These are phyloP conservation scores for Meteorus cinctellus DNA, from an alignment of 2,888 invertebrate species.

Conservation along the genomic window DNA sequence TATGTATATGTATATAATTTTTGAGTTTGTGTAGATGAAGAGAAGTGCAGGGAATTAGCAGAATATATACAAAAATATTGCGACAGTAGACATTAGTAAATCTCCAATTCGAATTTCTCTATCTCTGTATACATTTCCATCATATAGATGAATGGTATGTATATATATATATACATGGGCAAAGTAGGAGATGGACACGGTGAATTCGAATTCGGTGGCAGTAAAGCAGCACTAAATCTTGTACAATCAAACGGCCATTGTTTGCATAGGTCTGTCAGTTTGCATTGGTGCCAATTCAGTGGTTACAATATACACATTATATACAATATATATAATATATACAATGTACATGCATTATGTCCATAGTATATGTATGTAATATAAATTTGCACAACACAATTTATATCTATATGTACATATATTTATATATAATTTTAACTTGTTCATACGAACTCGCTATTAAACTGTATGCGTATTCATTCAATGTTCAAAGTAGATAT, in stretches of 20 bases:
- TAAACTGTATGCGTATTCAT: too few relatives aligned
- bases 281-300: conserved; percentile 61
- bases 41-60: too few relatives aligned
- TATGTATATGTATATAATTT: not conserved
- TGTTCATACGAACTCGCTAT: too few relatives aligned
- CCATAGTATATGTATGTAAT: not conserved
- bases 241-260: conserved; percentile 69
- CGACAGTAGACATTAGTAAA: too few relatives aligned
- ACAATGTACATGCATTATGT: conserved; percentile 20
- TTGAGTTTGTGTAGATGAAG: too few relatives aligned
- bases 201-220: conserved; percentile 64
- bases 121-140: not conserved
- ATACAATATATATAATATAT: conserved; percentile 32
- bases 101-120: not conserved
- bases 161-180: not conserved
- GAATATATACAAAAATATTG: too few relatives aligned
- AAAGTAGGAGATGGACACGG: conserved; percentile 24
- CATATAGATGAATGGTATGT: not conserved
- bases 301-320: conserved; percentile 43
- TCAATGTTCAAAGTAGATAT: too few relatives aligned
- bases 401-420: not conserved
- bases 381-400: not conserved
- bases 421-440: not conserved
- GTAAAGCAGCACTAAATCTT: conserved; percentile 69
- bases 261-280: conserved; percentile 66